Evolutionary conservation across 2,888 invertebrate species (phyloP), one percentile per base, ranked within the genome.

Genomic region (Sarcophaga caerulescens): DNA sequence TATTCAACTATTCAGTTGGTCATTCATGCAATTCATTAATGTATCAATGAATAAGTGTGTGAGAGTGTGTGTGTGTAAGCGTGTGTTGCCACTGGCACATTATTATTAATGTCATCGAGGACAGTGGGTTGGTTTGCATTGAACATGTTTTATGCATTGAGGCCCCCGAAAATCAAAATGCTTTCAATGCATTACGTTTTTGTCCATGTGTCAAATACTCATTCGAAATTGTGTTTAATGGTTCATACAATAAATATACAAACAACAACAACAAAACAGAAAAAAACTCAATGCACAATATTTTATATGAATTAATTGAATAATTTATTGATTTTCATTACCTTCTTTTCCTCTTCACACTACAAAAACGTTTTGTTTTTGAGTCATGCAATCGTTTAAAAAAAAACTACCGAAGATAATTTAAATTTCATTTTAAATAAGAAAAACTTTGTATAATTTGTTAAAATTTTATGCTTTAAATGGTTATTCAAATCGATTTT

Each of bases 261-360:
- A 78, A 78, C 17, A 65, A 66, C 57, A 65, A 66, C 57, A 60
- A 35, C 75, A 52, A 45, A 25, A 63, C 35, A 69, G 1, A 57
- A 14, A 21, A 35, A 35, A 35, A 35, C 45, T 69, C 47, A 12
- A 52, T 12, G 52, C 17, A 52, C 12, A 14, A 52, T 52, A 14
- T 52, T 52, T 52, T 17, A 52, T 52, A 14, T 17, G 17, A 52
- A 52, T 65, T 47, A 70, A 79, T 79, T 75, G 21, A 84, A 84
- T 74, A 35, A 84, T 84, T 84, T 84, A 84, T 84, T 63, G 73
- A 68, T 78, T 78, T 83, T 73, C 68, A 78, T 25, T 3, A 47
- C 21, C 23, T 17, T 62, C 73, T 60, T 35, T 17, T n/a, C 52
- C 52, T 14, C 5, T 14, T 52, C 52, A 52, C 17, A 17, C 52